Conservation (phyloP, 2,797 vertebrate species). For the Sebastes kiyomatsui region DNA sequence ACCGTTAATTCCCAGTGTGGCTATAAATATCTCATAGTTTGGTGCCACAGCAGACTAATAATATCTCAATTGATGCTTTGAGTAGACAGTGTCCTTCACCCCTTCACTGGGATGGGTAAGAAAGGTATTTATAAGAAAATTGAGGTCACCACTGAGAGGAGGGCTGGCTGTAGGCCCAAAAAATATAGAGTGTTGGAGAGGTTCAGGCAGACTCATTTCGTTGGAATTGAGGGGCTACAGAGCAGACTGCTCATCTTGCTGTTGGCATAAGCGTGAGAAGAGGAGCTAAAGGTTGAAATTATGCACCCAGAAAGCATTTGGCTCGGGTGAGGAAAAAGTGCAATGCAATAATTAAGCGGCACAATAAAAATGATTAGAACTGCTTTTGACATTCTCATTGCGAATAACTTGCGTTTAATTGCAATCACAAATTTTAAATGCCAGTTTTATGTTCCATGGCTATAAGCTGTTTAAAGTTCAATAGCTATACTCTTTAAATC, state of each 20-base stretch:
- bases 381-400: conserved; percentile 88
- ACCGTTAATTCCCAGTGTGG: conserved; percentile 46
- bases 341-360: conserved; percentile 84
- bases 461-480: conserved; percentile 89
- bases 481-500: conserved; percentile 86
- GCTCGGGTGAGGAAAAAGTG: conserved; percentile 75
- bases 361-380: conserved; percentile 89
- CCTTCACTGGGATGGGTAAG: conserved; percentile 55
- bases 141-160: conserved; percentile 73
- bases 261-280: conserved; percentile 75
- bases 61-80: conserved; percentile 71
- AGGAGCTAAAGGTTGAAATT: conserved; percentile 82
- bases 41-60: conserved; percentile 63
- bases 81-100: conserved; percentile 74
- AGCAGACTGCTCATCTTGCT: conserved; percentile 76
- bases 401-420: conserved; percentile 86
- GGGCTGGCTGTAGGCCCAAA: conserved; percentile 72
- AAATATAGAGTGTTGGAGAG: conserved; percentile 71
- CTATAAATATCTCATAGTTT: conserved; percentile 55
- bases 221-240: conserved; percentile 60
- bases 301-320: conserved; percentile 83
- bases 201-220: conserved; percentile 70
- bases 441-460: conserved; percentile 87
- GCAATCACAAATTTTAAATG: conserved; percentile 90
- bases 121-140: conserved; percentile 78